phyloP scores from a whole-genome alignment of 2,797 vertebrate genomes.

The Sebastes miniatus region DNA sequence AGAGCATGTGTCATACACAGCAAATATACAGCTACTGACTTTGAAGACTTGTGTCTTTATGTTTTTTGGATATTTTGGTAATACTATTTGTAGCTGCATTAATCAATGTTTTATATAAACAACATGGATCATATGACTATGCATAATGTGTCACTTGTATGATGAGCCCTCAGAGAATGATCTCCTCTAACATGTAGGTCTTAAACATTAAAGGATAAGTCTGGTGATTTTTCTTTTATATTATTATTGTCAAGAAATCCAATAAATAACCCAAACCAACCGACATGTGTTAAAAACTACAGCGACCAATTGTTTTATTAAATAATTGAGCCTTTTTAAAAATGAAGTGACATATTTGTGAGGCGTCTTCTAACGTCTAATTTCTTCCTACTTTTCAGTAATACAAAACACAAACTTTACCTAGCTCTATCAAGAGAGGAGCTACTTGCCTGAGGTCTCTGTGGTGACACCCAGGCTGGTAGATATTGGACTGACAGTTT shows the following conservation, averaged over 20 bases:
- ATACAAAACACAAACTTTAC: not conserved
- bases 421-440: not conserved
- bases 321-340: not conserved
- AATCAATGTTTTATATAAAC: no score
- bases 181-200: not conserved
- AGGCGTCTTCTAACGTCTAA: not conserved
- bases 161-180: no score
- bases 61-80: no score
- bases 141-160: no score
- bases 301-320: not conserved
- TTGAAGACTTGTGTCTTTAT: no score
- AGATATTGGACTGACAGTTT: not conserved
- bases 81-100: no score
- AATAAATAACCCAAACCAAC: not conserved
- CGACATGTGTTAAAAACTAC: not conserved
- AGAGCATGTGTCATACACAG: no score
- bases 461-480: not conserved
- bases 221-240: no score
- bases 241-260: not conserved
- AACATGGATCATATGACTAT: no score
- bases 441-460: not conserved
- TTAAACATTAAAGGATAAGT: not conserved
- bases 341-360: not conserved
- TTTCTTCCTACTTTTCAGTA: no score
- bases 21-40: no score